Evolutionary conservation across 2,113 vertebrate genomes (phyloP), one percentile per base, ranked within the genome.

Genomic region (Peromyscus leucopus): DNA sequence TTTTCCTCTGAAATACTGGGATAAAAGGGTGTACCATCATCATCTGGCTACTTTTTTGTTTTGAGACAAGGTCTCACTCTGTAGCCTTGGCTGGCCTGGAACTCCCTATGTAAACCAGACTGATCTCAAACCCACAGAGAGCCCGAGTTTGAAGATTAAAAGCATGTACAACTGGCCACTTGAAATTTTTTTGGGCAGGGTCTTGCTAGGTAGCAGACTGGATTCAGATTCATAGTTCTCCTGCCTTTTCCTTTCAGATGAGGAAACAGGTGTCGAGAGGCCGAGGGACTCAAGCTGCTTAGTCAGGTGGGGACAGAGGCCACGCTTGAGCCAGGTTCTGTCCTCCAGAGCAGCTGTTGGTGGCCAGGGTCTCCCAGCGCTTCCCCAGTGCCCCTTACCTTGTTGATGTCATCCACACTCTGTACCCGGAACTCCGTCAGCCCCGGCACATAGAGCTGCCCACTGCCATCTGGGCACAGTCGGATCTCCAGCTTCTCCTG

Each of bases 401-500:
- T 99, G 97, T 99, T 99, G 98, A 99, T 99, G 98, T 99, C 99
- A 36, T 99, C 99, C 31, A 99, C 99, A 0, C 99, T 99, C 97
- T 99, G 98, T 85, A 99, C 99, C 0, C 90, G 98, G 98, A 99
- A 98, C 98, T 99, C 98, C 0, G 99, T 99, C 96, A 99, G 98
- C 8, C 99, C 99, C 0, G 99, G 99, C 11, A 99, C 99, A 0
- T 99, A 99, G 12, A 99, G 99, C 98, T 99, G 99, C 31, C 99
- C 99, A 0, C 99, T 99, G 98, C 99, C 99, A 0, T 99, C 99
- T 0, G 99, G 99, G 65, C 99, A 99, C 98, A 99, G 98, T 97
- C 99, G 99, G 95, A 99, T 99, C 98, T 99, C 99, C 97, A 99
- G 98, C 94, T 99, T 99, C 98, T 99, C 99, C 72, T 98, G 99